Conservation (phyloP, 2,797 vertebrate species). For the Hypotaenidia philippensis region DNA sequence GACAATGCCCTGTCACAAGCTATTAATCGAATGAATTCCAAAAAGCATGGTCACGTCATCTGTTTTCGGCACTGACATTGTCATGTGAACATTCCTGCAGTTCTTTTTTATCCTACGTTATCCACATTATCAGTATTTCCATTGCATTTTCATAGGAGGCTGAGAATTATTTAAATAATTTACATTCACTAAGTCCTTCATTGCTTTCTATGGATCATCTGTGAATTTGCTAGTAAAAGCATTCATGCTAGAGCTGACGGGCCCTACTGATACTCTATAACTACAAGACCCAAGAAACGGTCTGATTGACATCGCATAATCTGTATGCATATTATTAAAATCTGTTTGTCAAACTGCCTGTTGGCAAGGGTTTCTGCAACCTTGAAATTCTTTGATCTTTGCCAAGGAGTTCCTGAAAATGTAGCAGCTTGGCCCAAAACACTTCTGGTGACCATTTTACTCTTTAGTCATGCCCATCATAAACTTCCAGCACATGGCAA, state of each 20-base stretch:
- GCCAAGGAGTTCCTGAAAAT: neutral
- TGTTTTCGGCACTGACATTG: neutral
- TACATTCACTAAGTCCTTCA: neutral
- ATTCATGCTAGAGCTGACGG: neutral
- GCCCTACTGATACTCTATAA: neutral
- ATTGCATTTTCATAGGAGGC: neutral
- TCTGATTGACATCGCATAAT: neutral
- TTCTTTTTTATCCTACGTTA: neutral
- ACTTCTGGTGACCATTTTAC: neutral
- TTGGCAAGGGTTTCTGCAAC: fast-evolving
- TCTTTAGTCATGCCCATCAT: neutral
- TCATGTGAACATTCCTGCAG: neutral
- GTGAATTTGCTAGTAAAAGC: neutral
- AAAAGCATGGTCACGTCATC: neutral
- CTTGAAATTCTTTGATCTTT: neutral
- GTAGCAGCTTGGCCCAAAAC: neutral
- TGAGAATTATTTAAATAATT: neutral
- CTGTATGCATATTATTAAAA: neutral
- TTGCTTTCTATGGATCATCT: neutral
- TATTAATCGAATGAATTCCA: neutral
- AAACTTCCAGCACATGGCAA: neutral
- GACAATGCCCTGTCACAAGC: constrained; percentile 5
- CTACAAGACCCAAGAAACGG: neutral
- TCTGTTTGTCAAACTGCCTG: neutral
- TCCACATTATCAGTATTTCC: neutral